Evolutionary conservation across 2,888 invertebrate genomes (phyloP), one percentile per base, ranked within the genome.

Genomic region (Allolobophora icterica): DNA sequence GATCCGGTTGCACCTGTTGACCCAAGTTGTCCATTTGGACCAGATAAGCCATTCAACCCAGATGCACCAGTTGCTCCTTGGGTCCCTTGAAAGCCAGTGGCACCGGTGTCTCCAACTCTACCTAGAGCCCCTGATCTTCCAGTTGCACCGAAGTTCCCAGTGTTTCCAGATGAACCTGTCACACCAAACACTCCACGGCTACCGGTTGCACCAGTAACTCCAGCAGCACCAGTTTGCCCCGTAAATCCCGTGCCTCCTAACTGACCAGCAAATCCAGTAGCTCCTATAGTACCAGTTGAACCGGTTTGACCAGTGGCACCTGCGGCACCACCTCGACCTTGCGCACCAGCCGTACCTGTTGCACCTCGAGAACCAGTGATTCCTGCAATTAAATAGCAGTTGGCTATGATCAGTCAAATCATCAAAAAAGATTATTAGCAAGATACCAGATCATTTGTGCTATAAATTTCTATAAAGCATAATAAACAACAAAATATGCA

Each of bases 251-350:
- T 38, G 2, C 3, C 58, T 34, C 90, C 90, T 34, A 35, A 8
- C 33, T 40, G 45, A 38, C 90, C 87, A 35, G 87, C 3, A 24
- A 24, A 34, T 35, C 87, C 87, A 38, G 87, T 34, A 34, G 87
- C 38, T 87, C 87, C 87, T 87, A 6, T 2, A 35, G 87, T 19
- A 34, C 87, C 87, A 87, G 35, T 35, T 21, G 58, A 38, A 71
- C 91, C 91, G 40, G 35, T 84, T 8, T 71, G 90, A 30, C 90
- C 90, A 34, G n/a, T 71, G 34, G 83, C 34, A 33, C 90, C 90
- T 33, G 83, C 33, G 87, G 87, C 1, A 21, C 91, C 91, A 21
- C 58, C 35, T 24, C 38, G 87, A 8, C 91, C 91, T 40, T 45
- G 45, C 45, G n/a, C 42, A 13, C 91, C 91, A 34, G 91, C 1